Base-by-base conservation (phyloP, 2,797 vertebrate genomes). In the Esox lucius region DNA sequence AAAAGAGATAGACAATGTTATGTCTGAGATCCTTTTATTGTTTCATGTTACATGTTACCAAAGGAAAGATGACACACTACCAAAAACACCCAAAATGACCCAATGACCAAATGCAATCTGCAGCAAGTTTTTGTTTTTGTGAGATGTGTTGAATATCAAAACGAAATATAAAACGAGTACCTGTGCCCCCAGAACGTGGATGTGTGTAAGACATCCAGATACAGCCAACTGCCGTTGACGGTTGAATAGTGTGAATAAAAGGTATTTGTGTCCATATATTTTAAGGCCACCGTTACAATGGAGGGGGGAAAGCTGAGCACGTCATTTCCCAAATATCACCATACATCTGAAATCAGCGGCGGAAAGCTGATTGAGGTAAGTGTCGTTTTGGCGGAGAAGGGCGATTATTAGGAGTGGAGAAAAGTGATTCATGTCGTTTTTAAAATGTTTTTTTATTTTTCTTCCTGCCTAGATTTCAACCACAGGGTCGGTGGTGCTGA, bases 311-410 rank as follows among this genome's bases (percentile, higher is more conserved):
- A 97, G 90, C 71, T 98, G 74, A 83, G 84, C 8, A 93, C 89
- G 12, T 81, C 90, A 5, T 98, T 97, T 83, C 96, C 96, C 78
- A 97, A 96, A 87, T 99, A 97, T 86, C 86, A 71, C 70, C 95
- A 97, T 76, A 94, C 93, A 75, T 87, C 93, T 19, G 97, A 98
- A 93, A 91, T 98, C 73, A 84, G 72, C 15, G 96, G 93, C 7
- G 96, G 93, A 72, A 98, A 97, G 74, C 93, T 99, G 49, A 75
- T 98, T 0, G 97, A 99, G 95, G 97, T 94, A 78, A 89, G 49
- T 0, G 17, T 31, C n/a, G 68, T 17, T 39, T n/a, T 68, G 31
- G 2, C 9, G 39, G 66, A 9, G 22, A 3, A 68, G 15, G 8
- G 8, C 22, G 19, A 42, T 12, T 24, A 39, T 39, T 53, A 8